Percentiles rank a stretch among this genome's conserved stretches.
Evolutionary conservation across 2,797 vertebrate genomes (phyloP).

Genomic region (Acanthurus tractus): DNA sequence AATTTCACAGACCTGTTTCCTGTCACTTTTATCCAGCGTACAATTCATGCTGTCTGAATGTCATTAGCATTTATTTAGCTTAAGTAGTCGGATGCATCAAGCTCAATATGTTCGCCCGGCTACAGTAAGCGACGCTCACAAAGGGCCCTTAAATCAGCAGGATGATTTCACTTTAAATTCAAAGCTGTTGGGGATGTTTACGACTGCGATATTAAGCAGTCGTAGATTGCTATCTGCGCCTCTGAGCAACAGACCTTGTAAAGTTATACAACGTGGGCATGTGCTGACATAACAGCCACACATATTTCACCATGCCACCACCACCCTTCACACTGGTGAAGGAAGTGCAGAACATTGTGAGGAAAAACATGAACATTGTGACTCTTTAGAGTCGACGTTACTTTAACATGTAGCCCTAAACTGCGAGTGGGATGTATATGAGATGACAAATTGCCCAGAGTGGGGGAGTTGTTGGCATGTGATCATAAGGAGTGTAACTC

Average conservation of each 20-base stretch:
- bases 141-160: conserved; percentile 20
- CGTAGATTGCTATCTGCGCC: conserved; percentile 63
- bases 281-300: conserved; percentile 73
- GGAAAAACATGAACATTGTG: conserved; percentile 16
- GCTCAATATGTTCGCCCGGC: not conserved
- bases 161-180: conserved; percentile 45
- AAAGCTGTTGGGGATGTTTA: conserved; percentile 63
- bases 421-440: conserved; percentile 33
- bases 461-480: conserved; percentile 30
- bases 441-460: conserved; percentile 47
- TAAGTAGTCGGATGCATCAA: not conserved
- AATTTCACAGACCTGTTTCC: conserved; percentile 3
- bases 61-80: conserved; percentile 4
- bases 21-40: conserved; percentile 17
- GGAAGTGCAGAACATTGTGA: conserved; percentile 18
- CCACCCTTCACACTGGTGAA: conserved; percentile 22
- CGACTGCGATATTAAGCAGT: conserved; percentile 50
- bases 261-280: conserved; percentile 77
- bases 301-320: conserved; percentile 36
- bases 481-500: conserved; percentile 38
- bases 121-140: not conserved
- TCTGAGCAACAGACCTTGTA: conserved; percentile 70
- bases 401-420: conserved; percentile 7
- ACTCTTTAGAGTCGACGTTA: not conserved
- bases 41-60: conserved; percentile 9